Conservation (phyloP, 1,140 invertebrate genomes). For the Apis mellifera region DNA sequence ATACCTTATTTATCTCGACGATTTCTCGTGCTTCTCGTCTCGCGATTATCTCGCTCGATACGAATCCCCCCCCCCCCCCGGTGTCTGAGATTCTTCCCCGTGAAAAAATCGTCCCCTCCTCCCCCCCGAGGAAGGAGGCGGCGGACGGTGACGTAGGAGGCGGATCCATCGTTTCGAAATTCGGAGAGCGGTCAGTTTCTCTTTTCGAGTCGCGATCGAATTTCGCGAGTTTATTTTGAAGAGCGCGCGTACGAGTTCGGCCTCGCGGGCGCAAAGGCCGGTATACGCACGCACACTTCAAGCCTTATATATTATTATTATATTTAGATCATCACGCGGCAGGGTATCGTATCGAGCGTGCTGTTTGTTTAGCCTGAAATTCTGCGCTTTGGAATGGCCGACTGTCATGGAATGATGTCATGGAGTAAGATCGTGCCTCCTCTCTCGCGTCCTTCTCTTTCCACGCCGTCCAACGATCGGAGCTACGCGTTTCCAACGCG, state of each 20-base stretch:
- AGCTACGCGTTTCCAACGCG: not conserved
- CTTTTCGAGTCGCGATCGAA: slow-evolving; percentile 36
- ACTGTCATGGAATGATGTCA: slow-evolving; percentile 82
- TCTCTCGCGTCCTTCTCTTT: slow-evolving; percentile 13
- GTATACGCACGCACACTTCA: slow-evolving; percentile 62
- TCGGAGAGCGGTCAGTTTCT: too few species aligned
- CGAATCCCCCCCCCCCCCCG: not conserved
- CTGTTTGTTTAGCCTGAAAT: slow-evolving; percentile 78
- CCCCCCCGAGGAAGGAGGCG: too few species aligned
- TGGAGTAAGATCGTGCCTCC: slow-evolving; percentile 71
- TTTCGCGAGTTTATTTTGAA: slow-evolving; percentile 71
- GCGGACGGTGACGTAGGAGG: too few species aligned
- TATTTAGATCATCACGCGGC: slow-evolving; percentile 69
- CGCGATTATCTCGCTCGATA: slow-evolving; percentile 1
- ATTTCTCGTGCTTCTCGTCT: slow-evolving; percentile 15
- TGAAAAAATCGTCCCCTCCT: too few species aligned
- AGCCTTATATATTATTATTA: slow-evolving; percentile 65
- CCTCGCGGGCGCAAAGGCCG: slow-evolving; percentile 29
- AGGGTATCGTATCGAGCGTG: slow-evolving; percentile 60
- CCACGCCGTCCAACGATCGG: not conserved
- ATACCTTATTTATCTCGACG: slow-evolving; percentile 37
- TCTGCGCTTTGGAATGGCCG: slow-evolving; percentile 75
- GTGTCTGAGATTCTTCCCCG: not conserved
- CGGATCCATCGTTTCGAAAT: not conserved
- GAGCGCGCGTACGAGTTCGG: slow-evolving; percentile 49